Evolutionary conservation across 2,797 vertebrate genomes (phyloP), one percentile per base, ranked within the genome.

Genomic region (Sebastiscus albofasciatus): DNA sequence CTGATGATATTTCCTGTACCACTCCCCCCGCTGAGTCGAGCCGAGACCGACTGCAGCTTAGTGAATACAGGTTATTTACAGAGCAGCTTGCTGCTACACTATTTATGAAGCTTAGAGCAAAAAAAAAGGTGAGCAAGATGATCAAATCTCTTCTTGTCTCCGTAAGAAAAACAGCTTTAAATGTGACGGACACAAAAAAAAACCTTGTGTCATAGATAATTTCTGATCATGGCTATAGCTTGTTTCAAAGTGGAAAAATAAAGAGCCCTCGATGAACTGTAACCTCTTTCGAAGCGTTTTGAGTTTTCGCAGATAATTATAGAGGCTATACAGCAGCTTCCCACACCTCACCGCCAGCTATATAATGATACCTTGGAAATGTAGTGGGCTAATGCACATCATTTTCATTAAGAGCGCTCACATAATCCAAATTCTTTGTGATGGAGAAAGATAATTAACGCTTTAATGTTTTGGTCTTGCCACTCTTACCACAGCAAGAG

Each of bases 391-490:
- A 96, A 97, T 96, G 96, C 95, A 96, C 96, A 97, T 97, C 94
- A 97, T 97, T 98, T 97, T 97, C 97, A 97, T 97, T 97, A 98
- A 95, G 96, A 96, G 96, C 94, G 93, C 96, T 96, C 95, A 95
- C 96, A 96, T 96, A 97, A 96, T 97, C 96, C 95, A 95, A 97
- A 97, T 97, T 97, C 96, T 97, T 97, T 97, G 97, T 96, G 96
- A 95, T 95, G 96, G 96, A 96, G 95, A 95, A 96, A 96, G 96
- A 97, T 98, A 98, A 98, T 98, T 97, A 98, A 97, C 95, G 96
- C 97, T 97, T 97, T 97, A 97, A 97, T 97, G 96, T 97, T 97
- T 96, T 96, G 96, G 96, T 96, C 96, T 97, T 97, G 96, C 97
- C 96, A 96, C 96, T 97, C 96, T 81, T 82, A 84, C 84, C 89